These are phyloP conservation scores for Telenomus remus DNA, from an alignment of 1,140 invertebrate species.

Conservation along the genomic window DNA sequence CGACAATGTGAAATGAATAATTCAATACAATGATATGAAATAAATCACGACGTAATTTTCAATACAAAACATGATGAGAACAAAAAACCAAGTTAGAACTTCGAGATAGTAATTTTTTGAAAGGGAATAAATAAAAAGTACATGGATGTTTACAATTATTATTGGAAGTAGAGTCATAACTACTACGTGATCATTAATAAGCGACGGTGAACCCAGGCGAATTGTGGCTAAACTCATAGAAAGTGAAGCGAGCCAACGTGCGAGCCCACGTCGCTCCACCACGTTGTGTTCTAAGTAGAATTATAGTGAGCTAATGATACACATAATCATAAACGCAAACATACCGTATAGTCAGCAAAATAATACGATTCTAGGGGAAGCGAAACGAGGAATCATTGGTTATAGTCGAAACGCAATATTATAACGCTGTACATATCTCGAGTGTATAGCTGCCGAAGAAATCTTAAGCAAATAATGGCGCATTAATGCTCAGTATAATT, in stretches of 20 bases:
- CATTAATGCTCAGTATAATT: slow-evolving; percentile 56
- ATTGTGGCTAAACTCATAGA: slow-evolving; percentile 62
- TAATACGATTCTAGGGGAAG: slow-evolving; percentile 28
- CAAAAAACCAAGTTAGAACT: background rate
- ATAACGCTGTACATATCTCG: slow-evolving; percentile 60
- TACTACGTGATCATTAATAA: slow-evolving; percentile 55
- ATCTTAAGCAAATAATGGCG: slow-evolving; percentile 43
- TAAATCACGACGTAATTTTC: no score
- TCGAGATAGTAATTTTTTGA: background rate
- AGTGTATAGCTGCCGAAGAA: slow-evolving; percentile 55
- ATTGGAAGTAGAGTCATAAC: slow-evolving; percentile 49
- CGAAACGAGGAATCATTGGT: slow-evolving; percentile 27
- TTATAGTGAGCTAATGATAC: slow-evolving; percentile 68
- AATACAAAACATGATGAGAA: no score
- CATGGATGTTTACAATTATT: slow-evolving; percentile 58
- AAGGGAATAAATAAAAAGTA: slow-evolving; percentile 24
- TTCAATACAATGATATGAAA: no score
- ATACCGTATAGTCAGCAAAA: slow-evolving; percentile 58
- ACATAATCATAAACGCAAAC: slow-evolving; percentile 71
- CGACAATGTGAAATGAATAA: no score
- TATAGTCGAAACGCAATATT: slow-evolving; percentile 49
- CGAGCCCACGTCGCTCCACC: slow-evolving; percentile 69
- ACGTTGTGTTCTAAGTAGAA: slow-evolving; percentile 71
- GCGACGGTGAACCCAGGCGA: slow-evolving; percentile 54
- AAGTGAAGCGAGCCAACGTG: slow-evolving; percentile 69